A percentile compares a stretch with the other conserved stretches of the same genome.
Evolutionary conservation across 2,797 vertebrate species (phyloP).

Genomic region (Spondyliosoma cantharus): DNA sequence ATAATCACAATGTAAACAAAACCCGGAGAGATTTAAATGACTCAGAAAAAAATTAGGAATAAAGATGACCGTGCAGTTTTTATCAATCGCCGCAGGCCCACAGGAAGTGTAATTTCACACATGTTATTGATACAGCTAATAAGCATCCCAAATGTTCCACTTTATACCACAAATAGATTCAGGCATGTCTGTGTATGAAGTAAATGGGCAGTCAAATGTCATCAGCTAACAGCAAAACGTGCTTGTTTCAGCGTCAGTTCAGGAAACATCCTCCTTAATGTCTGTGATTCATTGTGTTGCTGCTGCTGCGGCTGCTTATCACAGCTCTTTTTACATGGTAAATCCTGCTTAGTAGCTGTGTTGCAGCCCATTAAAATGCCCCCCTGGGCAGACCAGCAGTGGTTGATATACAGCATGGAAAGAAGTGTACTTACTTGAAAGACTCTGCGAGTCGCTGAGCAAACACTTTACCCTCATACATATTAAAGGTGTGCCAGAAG

Average conservation of each 20-base stretch:
- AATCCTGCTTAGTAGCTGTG: conserved; percentile 77
- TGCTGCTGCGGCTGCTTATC: conserved; percentile 72
- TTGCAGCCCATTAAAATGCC: conserved; percentile 72
- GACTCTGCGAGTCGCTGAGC: conserved; percentile 68
- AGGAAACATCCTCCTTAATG: conserved; percentile 55
- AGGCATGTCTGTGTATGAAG: background rate
- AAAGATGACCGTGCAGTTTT: conserved; percentile 10
- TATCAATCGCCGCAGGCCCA: background rate
- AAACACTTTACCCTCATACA: conserved; percentile 77
- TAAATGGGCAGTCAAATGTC: conserved; percentile 14
- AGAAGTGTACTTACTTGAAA: conserved; percentile 71
- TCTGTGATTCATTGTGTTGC: conserved; percentile 65
- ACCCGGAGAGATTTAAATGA: conserved; percentile 14
- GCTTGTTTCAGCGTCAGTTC: conserved; percentile 33
- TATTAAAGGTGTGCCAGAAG: conserved; percentile 66
- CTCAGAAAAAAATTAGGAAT: conserved; percentile 23
- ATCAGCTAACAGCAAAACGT: conserved; percentile 24
- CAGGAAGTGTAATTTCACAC: conserved; percentile 5
- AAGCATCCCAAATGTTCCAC: conserved; percentile 1
- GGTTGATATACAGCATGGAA: conserved; percentile 67
- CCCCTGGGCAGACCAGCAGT: conserved; percentile 61
- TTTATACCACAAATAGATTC: conserved; percentile 4
- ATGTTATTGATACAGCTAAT: background rate
- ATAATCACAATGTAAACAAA: conserved; percentile 40
- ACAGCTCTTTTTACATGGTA: conserved; percentile 74